phyloP scores from a whole-genome alignment of 2,888 invertebrate genomes.

The Stenichneumon culpator region DNA sequence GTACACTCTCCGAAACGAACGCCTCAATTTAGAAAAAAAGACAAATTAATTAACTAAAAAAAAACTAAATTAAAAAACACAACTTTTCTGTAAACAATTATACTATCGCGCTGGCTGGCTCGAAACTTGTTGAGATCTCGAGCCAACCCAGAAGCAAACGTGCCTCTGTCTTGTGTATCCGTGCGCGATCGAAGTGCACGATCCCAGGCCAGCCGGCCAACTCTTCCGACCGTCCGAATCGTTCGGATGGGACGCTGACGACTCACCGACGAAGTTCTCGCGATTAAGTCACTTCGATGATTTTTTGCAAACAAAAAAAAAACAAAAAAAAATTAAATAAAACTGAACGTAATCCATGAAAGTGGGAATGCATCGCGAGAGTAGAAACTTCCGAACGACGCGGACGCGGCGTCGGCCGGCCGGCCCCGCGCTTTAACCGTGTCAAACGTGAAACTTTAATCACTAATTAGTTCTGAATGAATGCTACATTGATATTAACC shows the following conservation, averaged over 20 bases:
- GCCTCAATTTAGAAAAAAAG: slow-evolving; percentile 69
- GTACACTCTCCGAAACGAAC: slow-evolving; percentile 70
- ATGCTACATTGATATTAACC: slow-evolving; percentile 85
- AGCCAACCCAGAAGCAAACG: slow-evolving; percentile 50
- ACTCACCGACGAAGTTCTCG: not conserved
- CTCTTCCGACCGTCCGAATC: slow-evolving; percentile 61
- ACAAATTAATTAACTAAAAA: slow-evolving; percentile 48
- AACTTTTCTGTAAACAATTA: slow-evolving; percentile 31
- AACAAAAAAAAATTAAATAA: not conserved
- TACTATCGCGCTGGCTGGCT: slow-evolving; percentile 3
- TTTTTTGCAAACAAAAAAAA: slow-evolving; percentile 1
- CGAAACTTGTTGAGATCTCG: slow-evolving; percentile 44
- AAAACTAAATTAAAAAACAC: slow-evolving; percentile 47
- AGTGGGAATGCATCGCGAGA: slow-evolving; percentile 4
- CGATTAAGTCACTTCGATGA: not conserved
- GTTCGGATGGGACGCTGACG: slow-evolving; percentile 57
- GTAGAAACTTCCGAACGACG: slow-evolving; percentile 60
- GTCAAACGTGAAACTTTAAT: slow-evolving; percentile 80
- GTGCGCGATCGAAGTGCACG: slow-evolving; percentile 62
- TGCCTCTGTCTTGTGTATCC: slow-evolving; percentile 58
- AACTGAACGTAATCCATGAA: slow-evolving; percentile 2
- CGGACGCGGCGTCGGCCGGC: slow-evolving; percentile 66
- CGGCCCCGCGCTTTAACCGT: slow-evolving; percentile 67
- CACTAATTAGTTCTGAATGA: slow-evolving; percentile 85
- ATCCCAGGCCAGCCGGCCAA: slow-evolving; percentile 64